Conservation (phyloP, 2,888 invertebrate species). For the Acronicta aceris region DNA sequence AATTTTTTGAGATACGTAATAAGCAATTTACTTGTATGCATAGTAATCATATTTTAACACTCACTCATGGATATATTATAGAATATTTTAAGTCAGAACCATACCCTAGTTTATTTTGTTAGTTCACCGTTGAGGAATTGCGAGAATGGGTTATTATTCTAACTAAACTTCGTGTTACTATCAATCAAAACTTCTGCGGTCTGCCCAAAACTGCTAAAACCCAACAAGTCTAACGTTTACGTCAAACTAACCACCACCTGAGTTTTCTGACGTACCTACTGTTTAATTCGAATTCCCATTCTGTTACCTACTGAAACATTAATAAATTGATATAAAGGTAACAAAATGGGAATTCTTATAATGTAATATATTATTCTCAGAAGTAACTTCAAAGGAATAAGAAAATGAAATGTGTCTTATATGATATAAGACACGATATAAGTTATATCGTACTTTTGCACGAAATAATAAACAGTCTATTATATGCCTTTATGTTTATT, state of each 20-base stretch:
- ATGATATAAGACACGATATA: too few species aligned
- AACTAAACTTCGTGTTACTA: constrained; percentile 20
- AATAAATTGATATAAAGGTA: background rate
- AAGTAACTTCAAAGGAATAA: too few species aligned
- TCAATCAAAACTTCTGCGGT: constrained; percentile 48
- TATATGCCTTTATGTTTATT: background rate
- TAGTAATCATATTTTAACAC: too few species aligned
- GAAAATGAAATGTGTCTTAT: background rate
- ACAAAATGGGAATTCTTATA: background rate
- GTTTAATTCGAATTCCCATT: constrained; percentile 2
- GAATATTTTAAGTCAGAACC: background rate
- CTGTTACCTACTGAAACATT: constrained; percentile 10
- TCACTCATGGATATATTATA: too few species aligned
- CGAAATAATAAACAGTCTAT: background rate
- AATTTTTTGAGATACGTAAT: too few species aligned
- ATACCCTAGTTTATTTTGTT: constrained; percentile 1
- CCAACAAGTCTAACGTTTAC: constrained; percentile 31
- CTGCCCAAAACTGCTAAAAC: constrained; percentile 24
- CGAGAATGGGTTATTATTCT: constrained; percentile 23
- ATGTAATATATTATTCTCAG: too few species aligned
- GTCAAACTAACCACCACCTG: constrained; percentile 20
- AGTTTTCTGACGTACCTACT: constrained; percentile 6
- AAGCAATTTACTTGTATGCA: too few species aligned
- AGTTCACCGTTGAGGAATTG: constrained; percentile 4
- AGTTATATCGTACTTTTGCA: constrained; percentile 18